These are phyloP conservation scores for Polypterus senegalus DNA, from an alignment of 2,113 vertebrate species.

Conservation along the genomic window DNA sequence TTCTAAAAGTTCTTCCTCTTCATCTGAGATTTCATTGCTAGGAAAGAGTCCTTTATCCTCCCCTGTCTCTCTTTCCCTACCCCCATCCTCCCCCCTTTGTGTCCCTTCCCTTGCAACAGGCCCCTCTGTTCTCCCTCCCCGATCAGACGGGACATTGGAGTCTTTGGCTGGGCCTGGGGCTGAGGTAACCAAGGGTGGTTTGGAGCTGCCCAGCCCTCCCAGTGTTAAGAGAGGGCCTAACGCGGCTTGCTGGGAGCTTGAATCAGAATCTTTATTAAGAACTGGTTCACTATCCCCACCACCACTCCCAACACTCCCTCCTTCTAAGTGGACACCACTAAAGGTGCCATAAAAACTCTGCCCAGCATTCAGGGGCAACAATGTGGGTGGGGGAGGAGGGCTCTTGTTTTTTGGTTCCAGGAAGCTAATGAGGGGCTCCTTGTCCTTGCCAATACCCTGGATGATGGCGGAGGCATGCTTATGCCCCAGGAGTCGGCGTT, in stretches of 20 bases:
- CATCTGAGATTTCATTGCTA: constrained; percentile 60
- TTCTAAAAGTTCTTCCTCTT: constrained; percentile 76
- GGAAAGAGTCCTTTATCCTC: constrained; percentile 37
- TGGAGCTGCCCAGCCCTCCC: constrained; percentile 75
- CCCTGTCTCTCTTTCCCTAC: constrained; percentile 43
- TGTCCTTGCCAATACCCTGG: constrained; percentile 98
- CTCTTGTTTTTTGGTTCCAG: constrained; percentile 99
- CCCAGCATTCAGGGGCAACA: constrained; percentile 83
- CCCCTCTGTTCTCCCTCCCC: constrained; percentile 57
- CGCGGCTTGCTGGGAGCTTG: constrained; percentile 41
- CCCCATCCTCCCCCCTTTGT: constrained; percentile 53
- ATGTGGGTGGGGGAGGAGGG: constrained; percentile 74
- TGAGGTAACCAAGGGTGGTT: constrained; percentile 73
- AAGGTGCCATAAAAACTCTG: constrained; percentile 98
- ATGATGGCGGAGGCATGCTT: constrained; percentile 97
- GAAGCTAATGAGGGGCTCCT: constrained; percentile 98
- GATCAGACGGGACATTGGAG: constrained; percentile 53
- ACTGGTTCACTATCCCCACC: constrained; percentile 40
- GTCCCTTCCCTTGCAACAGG: constrained; percentile 53
- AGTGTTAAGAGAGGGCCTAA: constrained; percentile 68
- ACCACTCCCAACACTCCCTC: constrained; percentile 45
- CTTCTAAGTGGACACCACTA: constrained; percentile 91
- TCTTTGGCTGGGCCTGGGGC: constrained; percentile 85
- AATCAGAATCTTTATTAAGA: constrained; percentile 55
- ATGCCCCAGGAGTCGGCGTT: constrained; percentile 90